Evolutionary conservation across 1,140 invertebrate genomes (phyloP).

Genomic region (Lutraria rhynchaena): DNA sequence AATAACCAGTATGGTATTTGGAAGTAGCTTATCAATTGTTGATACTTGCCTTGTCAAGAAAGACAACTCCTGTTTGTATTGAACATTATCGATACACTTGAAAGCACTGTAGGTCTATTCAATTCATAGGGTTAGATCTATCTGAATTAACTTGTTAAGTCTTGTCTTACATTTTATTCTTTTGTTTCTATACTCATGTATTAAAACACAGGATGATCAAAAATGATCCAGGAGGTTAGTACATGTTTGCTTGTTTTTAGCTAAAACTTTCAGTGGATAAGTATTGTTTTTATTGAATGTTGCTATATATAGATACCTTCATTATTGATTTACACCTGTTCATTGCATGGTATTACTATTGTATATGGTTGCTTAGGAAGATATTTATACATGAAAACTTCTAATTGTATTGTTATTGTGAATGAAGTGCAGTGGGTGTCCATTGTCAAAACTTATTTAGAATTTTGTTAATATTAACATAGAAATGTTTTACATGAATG

Average conservation of each 20-base stretch:
- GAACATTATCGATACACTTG: constrained; percentile 22
- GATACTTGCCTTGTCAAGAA: constrained; percentile 30
- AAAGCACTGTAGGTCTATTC: constrained; percentile 1
- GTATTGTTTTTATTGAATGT: constrained; percentile 14
- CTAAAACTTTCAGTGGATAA: neutral
- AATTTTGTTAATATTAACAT: too few species aligned
- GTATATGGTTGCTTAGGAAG: constrained; percentile 40
- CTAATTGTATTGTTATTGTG: too few species aligned
- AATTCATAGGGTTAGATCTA: constrained; percentile 23
- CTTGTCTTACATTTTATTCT: constrained; percentile 7
- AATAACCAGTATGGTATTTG: constrained; percentile 19
- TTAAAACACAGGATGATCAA: constrained; percentile 31
- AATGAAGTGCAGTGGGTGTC: too few species aligned
- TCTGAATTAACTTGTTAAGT: constrained; percentile 27
- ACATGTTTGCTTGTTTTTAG: neutral
- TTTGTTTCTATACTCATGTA: neutral
- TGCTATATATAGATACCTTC: constrained; percentile 11
- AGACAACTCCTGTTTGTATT: constrained; percentile 19
- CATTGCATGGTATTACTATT: neutral
- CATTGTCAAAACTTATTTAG: too few species aligned
- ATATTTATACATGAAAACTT: too few species aligned
- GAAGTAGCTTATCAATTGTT: constrained; percentile 26
- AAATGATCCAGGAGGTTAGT: constrained; percentile 43
- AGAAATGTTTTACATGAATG: too few species aligned
- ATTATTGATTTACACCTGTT: constrained; percentile 30